These are phyloP conservation scores for Nematolebias whitei DNA, from an alignment of 2,113 vertebrate genomes.

Conservation along the genomic window DNA sequence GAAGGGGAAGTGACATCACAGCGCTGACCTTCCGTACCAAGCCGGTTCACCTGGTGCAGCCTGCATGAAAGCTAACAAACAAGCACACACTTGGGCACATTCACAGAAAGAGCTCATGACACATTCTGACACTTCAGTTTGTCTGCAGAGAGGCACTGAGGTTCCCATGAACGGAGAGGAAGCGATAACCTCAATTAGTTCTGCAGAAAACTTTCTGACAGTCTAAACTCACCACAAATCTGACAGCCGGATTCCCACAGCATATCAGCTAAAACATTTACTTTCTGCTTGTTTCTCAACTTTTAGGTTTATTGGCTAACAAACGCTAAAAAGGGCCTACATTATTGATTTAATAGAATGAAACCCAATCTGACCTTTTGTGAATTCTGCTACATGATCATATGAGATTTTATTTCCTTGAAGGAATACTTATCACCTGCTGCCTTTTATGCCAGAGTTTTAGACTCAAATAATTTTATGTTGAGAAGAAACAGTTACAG, in stretches of 20 bases:
- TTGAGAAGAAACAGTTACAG: too few relatives aligned
- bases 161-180: constrained; percentile 58
- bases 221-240: constrained; percentile 10
- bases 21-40: constrained; percentile 78
- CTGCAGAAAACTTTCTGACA: constrained; percentile 46
- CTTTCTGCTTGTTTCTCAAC: not conserved
- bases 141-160: constrained; percentile 21
- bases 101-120: constrained; percentile 22
- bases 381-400: not conserved
- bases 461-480: too few relatives aligned
- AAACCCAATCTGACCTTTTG: not conserved
- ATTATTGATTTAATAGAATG: constrained; percentile 1
- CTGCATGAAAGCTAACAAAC: constrained; percentile 53
- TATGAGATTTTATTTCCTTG: too few relatives aligned
- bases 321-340: not conserved
- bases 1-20: constrained; percentile 83
- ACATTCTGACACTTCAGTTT: constrained; percentile 21
- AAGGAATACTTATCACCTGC: too few relatives aligned
- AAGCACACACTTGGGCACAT: constrained; percentile 2
- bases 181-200: constrained; percentile 44
- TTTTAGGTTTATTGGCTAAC: not conserved
- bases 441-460: too few relatives aligned
- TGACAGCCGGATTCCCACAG: constrained; percentile 20
- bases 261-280: constrained; percentile 3
- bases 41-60: constrained; percentile 79